These are phyloP conservation scores for Gnathonemus echidnorhynchus DNA, from an alignment of 2,113 vertebrate species.

Conservation along the genomic window DNA sequence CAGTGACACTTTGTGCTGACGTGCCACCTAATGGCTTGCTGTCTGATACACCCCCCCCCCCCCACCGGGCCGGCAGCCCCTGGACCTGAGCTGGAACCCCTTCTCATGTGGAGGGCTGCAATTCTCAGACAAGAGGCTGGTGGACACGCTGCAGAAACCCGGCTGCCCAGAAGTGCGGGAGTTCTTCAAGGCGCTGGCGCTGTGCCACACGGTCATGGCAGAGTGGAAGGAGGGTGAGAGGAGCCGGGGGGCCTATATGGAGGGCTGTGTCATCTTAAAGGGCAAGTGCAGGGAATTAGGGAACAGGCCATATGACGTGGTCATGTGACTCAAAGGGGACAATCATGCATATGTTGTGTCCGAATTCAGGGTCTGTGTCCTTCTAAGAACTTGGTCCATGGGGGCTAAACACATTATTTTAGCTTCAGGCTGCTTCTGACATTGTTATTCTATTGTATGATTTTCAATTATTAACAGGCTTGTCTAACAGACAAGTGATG, in stretches of 20 bases:
- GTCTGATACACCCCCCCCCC: not conserved
- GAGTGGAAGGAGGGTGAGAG: slow-evolving; percentile 66
- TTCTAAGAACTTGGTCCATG: not conserved
- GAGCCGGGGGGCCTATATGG: not conserved
- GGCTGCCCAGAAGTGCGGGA: slow-evolving; percentile 51
- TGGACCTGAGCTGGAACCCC: slow-evolving; percentile 56
- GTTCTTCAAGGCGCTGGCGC: slow-evolving; percentile 74
- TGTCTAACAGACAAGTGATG: not conserved
- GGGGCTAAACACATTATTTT: not conserved
- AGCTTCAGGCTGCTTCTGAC: not conserved
- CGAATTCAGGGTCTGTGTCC: not conserved
- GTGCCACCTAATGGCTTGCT: not conserved
- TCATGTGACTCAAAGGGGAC: not conserved
- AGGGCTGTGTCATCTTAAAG: not conserved
- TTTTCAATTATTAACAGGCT: not conserved
- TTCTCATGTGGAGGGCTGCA: slow-evolving; percentile 45
- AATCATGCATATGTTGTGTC: not conserved
- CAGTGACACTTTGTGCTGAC: not conserved
- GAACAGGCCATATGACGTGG: not conserved
- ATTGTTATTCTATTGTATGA: not conserved
- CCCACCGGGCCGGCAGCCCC: slow-evolving; percentile 46
- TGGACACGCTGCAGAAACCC: slow-evolving; percentile 43
- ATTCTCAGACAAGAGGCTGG: slow-evolving; percentile 53
- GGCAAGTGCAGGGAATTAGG: not conserved
- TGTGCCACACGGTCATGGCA: slow-evolving; percentile 89